Conservation (phyloP, 64 coral and sea anemone species). For the Pocillopora damicornis region DNA sequence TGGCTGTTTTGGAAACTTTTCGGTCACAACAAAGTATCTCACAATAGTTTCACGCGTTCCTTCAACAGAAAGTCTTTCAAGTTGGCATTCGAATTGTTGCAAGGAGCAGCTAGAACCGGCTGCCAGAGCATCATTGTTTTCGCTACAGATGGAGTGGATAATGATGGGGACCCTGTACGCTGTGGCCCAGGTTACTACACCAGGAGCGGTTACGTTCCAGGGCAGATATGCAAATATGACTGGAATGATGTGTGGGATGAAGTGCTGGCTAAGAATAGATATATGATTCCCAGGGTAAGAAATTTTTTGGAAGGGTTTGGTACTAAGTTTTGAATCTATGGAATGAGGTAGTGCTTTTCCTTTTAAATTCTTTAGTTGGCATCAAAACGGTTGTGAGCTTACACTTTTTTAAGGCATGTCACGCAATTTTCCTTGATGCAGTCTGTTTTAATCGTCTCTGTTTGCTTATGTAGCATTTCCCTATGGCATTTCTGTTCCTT, state of each 20-base stretch:
- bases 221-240: slow-evolving; percentile 87
- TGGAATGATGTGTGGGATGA: slow-evolving; percentile 95
- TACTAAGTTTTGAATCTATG: no score
- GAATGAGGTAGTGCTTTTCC: no score
- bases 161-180: slow-evolving; percentile 88
- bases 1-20: no score
- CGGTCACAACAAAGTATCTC: no score
- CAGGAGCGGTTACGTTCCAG: slow-evolving; percentile 93
- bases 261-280: slow-evolving; percentile 71
- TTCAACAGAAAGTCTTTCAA: slow-evolving; percentile 80
- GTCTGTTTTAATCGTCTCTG: no score
- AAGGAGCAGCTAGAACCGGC: slow-evolving; percentile 72
- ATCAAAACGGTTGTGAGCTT: no score
- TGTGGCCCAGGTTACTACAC: slow-evolving; percentile 94
- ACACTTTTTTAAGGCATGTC: no score
- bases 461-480: no score
- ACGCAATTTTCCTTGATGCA: no score
- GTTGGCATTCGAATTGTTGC: slow-evolving; percentile 75
- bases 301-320: neutral
- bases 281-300: slow-evolving; percentile 55
- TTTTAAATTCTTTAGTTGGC: no score
- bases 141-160: slow-evolving; percentile 87
- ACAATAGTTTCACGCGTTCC: neutral
- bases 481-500: no score
- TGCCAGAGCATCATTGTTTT: slow-evolving; percentile 98